These are phyloP conservation scores for Falcaria lacertinaria DNA, from an alignment of 2,888 invertebrate species.

Conservation along the genomic window DNA sequence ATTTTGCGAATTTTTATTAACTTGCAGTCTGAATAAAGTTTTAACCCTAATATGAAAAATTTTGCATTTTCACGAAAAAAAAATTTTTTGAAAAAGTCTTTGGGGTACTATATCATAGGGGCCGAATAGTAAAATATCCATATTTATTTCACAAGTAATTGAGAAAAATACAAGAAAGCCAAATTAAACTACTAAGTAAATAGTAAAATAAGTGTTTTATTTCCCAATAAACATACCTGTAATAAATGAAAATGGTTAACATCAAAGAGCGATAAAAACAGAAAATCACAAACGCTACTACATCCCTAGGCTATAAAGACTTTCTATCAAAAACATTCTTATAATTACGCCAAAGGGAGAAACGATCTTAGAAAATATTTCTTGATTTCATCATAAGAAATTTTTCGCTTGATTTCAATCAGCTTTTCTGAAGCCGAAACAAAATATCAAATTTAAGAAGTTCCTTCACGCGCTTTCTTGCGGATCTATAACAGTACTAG, in stretches of 20 bases:
- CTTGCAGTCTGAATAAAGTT: no score
- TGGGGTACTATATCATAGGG: no score
- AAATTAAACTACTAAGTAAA: background rate
- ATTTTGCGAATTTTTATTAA: slow-evolving; percentile 2
- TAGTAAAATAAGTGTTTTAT: background rate
- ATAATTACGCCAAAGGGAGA: background rate
- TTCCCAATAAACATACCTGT: background rate
- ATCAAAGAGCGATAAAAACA: background rate
- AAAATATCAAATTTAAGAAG: slow-evolving; percentile 1
- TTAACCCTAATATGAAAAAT: no score
- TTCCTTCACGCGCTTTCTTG: background rate
- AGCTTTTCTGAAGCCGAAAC: background rate
- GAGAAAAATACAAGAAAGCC: no score
- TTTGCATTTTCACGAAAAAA: no score
- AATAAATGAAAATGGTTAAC: background rate
- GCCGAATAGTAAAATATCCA: no score
- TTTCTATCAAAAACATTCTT: background rate
- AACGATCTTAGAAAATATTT: background rate
- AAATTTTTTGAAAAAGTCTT: no score
- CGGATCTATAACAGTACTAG: slow-evolving; percentile 22
- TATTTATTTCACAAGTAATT: no score
- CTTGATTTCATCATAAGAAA: background rate
- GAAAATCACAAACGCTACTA: background rate
- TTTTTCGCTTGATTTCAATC: background rate
- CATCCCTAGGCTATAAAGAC: background rate